phyloP scores from a whole-genome alignment of 1,140 invertebrate genomes.

The Babylonia areolata region DNA sequence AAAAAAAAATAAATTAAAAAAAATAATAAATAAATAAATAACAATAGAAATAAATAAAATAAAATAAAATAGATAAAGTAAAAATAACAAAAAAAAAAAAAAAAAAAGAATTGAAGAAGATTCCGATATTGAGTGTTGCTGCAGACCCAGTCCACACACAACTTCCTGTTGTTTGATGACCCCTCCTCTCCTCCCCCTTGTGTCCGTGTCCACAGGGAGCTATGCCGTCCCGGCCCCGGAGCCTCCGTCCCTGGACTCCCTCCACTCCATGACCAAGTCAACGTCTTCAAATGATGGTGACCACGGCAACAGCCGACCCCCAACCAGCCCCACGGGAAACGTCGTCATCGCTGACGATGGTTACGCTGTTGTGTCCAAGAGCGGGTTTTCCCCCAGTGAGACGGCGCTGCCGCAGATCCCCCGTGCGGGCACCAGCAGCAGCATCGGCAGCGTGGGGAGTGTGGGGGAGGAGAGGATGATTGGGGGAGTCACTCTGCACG shows the following conservation, averaged over 20 bases:
- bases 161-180: too few species aligned
- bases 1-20: too few species aligned
- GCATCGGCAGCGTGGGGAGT: conserved; percentile 11
- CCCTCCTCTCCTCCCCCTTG: background rate
- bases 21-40: too few species aligned
- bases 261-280: conserved; percentile 62
- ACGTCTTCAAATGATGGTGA: conserved; percentile 51
- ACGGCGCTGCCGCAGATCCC: conserved; percentile 37
- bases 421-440: background rate
- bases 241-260: conserved; percentile 65
- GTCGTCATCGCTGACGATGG: conserved; percentile 40
- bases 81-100: too few species aligned
- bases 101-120: too few species aligned
- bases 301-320: background rate
- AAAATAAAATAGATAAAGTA: too few species aligned
- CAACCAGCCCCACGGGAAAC: conserved; percentile 17
- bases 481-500: conserved; percentile 49
- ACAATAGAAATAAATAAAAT: too few species aligned
- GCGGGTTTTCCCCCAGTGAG: conserved; percentile 35
- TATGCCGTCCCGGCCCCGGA: conserved; percentile 47
- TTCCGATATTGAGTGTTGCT: too few species aligned
- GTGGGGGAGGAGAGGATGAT: conserved; percentile 21
- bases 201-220: background rate
- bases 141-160: too few species aligned
- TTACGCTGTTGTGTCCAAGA: conserved; percentile 44